Evolutionary conservation across 2,797 vertebrate species (phyloP).

Genomic region (Loriculus beryllinus): DNA sequence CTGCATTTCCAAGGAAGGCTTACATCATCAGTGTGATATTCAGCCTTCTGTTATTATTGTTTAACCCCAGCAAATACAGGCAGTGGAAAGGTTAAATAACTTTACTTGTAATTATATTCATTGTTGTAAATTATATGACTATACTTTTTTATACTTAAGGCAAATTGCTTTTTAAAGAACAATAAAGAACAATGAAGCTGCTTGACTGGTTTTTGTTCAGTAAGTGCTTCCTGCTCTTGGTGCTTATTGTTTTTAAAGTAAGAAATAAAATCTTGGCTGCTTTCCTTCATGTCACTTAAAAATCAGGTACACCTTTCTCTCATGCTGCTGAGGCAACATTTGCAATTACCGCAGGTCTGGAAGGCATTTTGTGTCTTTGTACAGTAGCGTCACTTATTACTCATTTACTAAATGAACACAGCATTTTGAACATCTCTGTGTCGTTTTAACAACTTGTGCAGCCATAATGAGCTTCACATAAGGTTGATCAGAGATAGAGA

Average conservation of each 20-base stretch:
- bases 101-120: neutral
- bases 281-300: neutral
- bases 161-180: neutral
- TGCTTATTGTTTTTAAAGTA: conserved; percentile 3
- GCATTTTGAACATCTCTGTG: neutral
- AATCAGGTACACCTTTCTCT: neutral
- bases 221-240: neutral
- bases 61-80: neutral
- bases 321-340: neutral
- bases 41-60: neutral
- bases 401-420: neutral
- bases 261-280: conserved; percentile 24
- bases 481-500: neutral
- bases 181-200: neutral
- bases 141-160: neutral
- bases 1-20: neutral
- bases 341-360: neutral
- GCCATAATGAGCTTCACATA: neutral
- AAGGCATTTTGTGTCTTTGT: neutral
- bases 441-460: neutral
- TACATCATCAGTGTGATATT: neutral
- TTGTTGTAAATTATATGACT: neutral
- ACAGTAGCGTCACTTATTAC: neutral
- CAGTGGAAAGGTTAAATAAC: neutral
- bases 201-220: neutral